A percentile compares a stretch with the other conserved stretches of the same genome.
phyloP scores from a whole-genome alignment of 2,888 invertebrate genomes.

The Molorchus minor region DNA sequence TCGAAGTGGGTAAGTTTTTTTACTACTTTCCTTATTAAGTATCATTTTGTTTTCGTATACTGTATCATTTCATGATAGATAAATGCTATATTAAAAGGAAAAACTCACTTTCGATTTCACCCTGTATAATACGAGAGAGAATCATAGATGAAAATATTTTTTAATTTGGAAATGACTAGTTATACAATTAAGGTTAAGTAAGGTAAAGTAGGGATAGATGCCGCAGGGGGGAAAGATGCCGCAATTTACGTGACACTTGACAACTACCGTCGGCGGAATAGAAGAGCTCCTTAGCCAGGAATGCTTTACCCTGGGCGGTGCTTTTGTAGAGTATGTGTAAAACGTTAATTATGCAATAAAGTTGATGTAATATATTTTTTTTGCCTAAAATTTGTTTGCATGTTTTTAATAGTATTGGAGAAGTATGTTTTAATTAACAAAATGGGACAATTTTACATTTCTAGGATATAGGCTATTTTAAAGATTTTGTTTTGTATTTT shows the following conservation, averaged over 20 bases:
- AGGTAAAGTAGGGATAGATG: background rate
- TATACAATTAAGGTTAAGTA: too few species aligned
- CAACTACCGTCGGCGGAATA: background rate
- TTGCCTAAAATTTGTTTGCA: background rate
- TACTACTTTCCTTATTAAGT: too few species aligned
- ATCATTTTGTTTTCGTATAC: too few species aligned
- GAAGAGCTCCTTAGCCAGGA: background rate
- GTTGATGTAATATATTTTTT: background rate
- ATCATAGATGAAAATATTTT: too few species aligned
- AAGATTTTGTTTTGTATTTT: background rate
- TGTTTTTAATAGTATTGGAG: background rate
- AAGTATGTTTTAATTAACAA: background rate
- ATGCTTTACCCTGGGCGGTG: too few species aligned
- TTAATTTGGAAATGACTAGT: too few species aligned
- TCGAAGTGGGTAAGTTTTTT: too few species aligned
- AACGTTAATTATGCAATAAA: background rate
- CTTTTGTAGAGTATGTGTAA: too few species aligned
- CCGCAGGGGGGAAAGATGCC: background rate
- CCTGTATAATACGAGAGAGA: too few species aligned
- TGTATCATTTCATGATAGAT: too few species aligned
- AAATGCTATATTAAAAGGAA: too few species aligned
- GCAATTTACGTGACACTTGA: background rate
- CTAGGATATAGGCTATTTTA: background rate
- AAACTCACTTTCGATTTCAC: too few species aligned
- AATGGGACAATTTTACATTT: background rate